Percentiles rank a stretch among this genome's conserved stretches.
These are phyloP conservation scores for Encarsia formosa DNA, from an alignment of 2,888 invertebrate species.

Conservation along the genomic window DNA sequence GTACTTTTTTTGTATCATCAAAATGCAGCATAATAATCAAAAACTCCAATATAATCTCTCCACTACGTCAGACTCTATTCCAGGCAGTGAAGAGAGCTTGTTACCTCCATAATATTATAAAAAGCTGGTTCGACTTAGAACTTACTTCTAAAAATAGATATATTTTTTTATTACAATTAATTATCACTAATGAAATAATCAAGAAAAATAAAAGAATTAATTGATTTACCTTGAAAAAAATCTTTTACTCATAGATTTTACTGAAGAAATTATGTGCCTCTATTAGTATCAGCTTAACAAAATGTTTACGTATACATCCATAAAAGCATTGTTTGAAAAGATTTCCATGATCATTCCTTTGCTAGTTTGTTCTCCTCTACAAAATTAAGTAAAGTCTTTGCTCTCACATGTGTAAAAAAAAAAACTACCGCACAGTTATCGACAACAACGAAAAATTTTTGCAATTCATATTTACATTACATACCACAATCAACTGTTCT, in stretches of 20 bases:
- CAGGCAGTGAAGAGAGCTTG: conserved; percentile 8
- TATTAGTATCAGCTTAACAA: not conserved
- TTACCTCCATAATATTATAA: conserved; percentile 1
- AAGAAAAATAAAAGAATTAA: no score
- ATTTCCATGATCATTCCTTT: conserved; percentile 11
- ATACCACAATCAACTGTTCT: no score
- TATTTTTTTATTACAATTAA: no score
- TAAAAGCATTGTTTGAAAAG: conserved; percentile 12
- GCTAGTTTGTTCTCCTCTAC: not conserved
- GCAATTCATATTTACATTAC: no score
- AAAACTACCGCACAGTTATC: not conserved
- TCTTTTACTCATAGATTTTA: not conserved
- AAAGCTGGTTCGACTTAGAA: no score
- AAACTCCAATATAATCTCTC: not conserved
- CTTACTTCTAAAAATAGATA: no score
- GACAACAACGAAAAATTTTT: not conserved
- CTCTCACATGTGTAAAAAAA: conserved; percentile 3
- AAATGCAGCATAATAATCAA: conserved; percentile 22
- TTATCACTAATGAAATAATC: no score
- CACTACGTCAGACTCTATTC: conserved; percentile 8
- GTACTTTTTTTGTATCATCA: conserved; percentile 23
- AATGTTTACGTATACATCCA: conserved; percentile 1
- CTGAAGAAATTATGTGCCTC: not conserved
- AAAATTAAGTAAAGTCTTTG: conserved; percentile 10
- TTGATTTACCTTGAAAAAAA: conserved; percentile 8